These are phyloP conservation scores for Sarcophaga peregrina DNA, from an alignment of 1,140 invertebrate genomes.

Conservation along the genomic window DNA sequence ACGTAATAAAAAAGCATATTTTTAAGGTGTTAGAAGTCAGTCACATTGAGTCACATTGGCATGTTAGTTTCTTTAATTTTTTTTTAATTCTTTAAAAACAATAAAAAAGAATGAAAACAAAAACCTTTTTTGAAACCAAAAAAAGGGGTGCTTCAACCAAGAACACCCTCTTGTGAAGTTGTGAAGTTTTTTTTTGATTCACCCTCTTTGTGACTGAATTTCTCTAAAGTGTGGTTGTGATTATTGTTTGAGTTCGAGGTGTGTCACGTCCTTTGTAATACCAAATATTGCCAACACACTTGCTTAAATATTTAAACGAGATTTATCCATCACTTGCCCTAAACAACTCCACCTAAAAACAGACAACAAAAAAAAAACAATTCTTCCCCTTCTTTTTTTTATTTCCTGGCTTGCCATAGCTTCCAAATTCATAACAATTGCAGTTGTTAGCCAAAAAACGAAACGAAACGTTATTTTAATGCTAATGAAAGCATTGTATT, in stretches of 20 bases:
- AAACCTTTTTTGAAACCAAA: too few relatives aligned
- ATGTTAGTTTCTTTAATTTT: background rate
- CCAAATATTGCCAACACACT: conserved; percentile 3
- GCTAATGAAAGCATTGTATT: conserved; percentile 36
- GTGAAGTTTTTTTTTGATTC: background rate
- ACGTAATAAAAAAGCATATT: background rate
- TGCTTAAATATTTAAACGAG: background rate
- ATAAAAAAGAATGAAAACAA: too few relatives aligned
- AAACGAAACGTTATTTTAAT: conserved; percentile 5
- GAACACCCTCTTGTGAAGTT: too few relatives aligned
- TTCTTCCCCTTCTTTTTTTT: background rate
- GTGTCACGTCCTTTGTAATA: background rate
- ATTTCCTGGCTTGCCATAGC: background rate
- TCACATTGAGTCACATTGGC: conserved; percentile 16
- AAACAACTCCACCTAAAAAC: background rate
- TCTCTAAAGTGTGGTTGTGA: background rate
- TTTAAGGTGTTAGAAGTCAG: conserved; percentile 31
- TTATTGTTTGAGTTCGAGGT: background rate
- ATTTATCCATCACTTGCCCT: conserved; percentile 18
- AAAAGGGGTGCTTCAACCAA: too few relatives aligned
- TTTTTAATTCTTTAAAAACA: too few relatives aligned
- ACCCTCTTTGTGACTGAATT: background rate
- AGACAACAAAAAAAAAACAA: background rate
- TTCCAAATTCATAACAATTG: background rate
- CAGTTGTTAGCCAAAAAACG: background rate